A percentile compares a stretch with the other conserved stretches of the same genome.
phyloP scores from a whole-genome alignment of 2,113 vertebrate species.

The Platycercus adscitus region DNA sequence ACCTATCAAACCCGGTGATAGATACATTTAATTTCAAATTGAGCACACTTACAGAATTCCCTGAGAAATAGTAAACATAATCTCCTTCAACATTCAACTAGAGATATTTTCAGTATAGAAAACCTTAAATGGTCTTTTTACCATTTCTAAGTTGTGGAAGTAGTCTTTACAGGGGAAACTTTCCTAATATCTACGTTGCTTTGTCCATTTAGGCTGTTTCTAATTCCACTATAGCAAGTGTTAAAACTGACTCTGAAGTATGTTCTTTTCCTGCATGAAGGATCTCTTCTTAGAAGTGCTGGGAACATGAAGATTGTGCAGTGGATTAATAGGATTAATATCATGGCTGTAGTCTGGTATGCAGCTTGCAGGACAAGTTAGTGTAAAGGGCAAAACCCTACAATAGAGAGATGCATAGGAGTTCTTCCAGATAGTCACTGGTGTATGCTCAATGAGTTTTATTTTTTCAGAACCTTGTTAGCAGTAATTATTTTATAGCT shows the following conservation, averaged over 20 bases:
- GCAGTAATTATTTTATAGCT: background rate
- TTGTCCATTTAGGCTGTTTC: background rate
- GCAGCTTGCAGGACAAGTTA: background rate
- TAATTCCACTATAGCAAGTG: background rate
- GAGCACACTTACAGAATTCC: background rate
- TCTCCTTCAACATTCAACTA: background rate
- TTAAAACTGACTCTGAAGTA: background rate
- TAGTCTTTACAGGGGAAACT: background rate
- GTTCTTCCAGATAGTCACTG: background rate
- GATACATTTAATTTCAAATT: slow-evolving; percentile 31
- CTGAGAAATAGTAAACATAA: background rate
- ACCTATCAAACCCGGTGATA: slow-evolving; percentile 4
- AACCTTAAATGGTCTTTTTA: background rate
- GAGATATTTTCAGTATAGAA: background rate
- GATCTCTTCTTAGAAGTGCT: background rate
- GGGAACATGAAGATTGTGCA: background rate
- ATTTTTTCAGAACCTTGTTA: background rate
- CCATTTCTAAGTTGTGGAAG: background rate
- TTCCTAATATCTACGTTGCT: background rate
- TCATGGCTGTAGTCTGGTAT: background rate
- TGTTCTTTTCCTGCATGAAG: background rate
- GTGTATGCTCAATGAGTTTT: background rate
- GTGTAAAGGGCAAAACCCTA: background rate
- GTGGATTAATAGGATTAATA: background rate
- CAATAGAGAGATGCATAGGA: background rate